These are phyloP conservation scores for Pollenia labialis DNA, from an alignment of 2,888 invertebrate species.

Conservation along the genomic window DNA sequence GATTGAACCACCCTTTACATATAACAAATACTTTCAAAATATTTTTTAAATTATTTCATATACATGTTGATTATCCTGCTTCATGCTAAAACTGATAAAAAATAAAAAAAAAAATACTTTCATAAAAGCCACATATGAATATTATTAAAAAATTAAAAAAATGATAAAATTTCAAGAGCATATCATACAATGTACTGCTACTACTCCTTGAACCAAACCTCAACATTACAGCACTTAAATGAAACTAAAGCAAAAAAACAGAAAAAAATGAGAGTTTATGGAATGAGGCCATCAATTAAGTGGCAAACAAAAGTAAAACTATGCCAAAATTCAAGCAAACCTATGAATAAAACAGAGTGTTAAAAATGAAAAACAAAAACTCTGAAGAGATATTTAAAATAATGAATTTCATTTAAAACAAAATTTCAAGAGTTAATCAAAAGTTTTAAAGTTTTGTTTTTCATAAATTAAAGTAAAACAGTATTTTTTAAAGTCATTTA, in stretches of 20 bases:
- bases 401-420: slow-evolving; percentile 62
- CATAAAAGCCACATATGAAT: slow-evolving; percentile 23
- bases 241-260: slow-evolving; percentile 22
- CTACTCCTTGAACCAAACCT: background rate
- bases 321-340: slow-evolving; percentile 38
- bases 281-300: slow-evolving; percentile 65
- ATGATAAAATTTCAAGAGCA: slow-evolving; percentile 63
- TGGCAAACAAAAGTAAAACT: slow-evolving; percentile 51
- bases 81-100: slow-evolving; percentile 50
- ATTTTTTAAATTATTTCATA: background rate
- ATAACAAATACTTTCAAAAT: background rate
- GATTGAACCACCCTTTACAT: no score
- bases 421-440: slow-evolving; percentile 55
- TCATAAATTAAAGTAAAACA: background rate
- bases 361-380: slow-evolving; percentile 22
- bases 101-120: slow-evolving; percentile 31
- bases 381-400: slow-evolving; percentile 55
- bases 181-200: slow-evolving; percentile 44
- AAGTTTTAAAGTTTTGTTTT: slow-evolving; percentile 14
- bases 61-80: slow-evolving; percentile 1
- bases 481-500: background rate
- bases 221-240: background rate
- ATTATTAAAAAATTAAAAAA: slow-evolving; percentile 39
- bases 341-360: slow-evolving; percentile 34
- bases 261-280: slow-evolving; percentile 36